Conservation (phyloP, 2,888 invertebrate genomes). For the Cylindroiulus punctatus region DNA sequence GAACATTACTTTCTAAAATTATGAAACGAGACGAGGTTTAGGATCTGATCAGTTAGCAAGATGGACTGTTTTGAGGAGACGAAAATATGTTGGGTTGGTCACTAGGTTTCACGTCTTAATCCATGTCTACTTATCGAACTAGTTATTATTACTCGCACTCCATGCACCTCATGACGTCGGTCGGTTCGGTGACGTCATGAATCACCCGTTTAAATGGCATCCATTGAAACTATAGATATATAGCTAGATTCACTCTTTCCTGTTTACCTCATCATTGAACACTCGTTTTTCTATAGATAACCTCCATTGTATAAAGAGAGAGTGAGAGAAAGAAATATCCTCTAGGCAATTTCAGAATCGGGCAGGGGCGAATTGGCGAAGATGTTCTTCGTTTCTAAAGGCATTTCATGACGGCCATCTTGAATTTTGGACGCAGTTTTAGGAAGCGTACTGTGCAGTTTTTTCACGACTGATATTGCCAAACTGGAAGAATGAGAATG, state of each 20-base stretch:
- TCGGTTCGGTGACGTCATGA: slow-evolving; percentile 23
- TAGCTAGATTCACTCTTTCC: slow-evolving; percentile 43
- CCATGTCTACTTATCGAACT: slow-evolving; percentile 15
- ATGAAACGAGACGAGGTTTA: neutral
- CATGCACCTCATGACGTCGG: slow-evolving; percentile 36
- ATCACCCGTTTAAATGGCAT: slow-evolving; percentile 50
- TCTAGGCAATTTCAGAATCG: slow-evolving; percentile 31
- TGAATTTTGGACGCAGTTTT: neutral
- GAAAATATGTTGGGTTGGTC: neutral
- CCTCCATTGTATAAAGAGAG: slow-evolving; percentile 47
- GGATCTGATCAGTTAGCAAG: slow-evolving; percentile 12
- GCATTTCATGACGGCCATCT: neutral
- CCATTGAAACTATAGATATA: slow-evolving; percentile 50
- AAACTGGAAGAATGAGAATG: no score
- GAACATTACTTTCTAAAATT: neutral
- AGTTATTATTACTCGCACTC: neutral
- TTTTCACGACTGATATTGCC: neutral
- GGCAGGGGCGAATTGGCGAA: neutral
- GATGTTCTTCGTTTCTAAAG: neutral
- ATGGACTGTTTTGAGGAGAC: neutral
- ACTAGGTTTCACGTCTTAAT: slow-evolving; percentile 7
- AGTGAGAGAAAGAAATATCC: slow-evolving; percentile 45
- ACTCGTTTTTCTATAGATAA: slow-evolving; percentile 33
- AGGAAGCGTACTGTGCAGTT: neutral
- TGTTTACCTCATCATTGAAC: slow-evolving; percentile 45